phyloP scores from a whole-genome alignment of 2,888 invertebrate genomes.

The Carabus problematicus region DNA sequence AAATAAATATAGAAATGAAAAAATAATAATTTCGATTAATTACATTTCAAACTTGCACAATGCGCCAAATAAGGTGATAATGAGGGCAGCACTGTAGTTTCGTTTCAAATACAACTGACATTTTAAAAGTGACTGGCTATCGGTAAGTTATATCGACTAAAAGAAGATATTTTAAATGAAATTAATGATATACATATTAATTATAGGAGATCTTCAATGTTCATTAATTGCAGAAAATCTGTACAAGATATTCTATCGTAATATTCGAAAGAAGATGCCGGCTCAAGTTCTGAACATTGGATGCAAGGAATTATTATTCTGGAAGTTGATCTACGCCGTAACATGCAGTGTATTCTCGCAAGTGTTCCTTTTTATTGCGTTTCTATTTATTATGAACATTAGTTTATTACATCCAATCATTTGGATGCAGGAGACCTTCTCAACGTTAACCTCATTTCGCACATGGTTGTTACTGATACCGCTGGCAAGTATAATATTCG shows the following conservation, averaged over 20 bases:
- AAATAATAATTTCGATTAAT: neutral
- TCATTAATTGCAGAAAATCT: too few relatives aligned
- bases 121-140: conserved; percentile 12
- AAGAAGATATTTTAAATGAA: too few relatives aligned
- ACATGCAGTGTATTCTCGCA: conserved; percentile 55
- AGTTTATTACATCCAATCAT: conserved; percentile 68
- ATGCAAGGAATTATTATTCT: conserved; percentile 65
- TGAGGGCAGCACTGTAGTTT: neutral
- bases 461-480: conserved; percentile 73
- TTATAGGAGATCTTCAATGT: too few relatives aligned
- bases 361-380: conserved; percentile 52
- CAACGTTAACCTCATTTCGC: conserved; percentile 66
- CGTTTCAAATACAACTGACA: conserved; percentile 12
- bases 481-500: conserved; percentile 68
- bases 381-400: conserved; percentile 65
- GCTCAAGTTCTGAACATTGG: conserved; percentile 55
- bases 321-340: conserved; percentile 64
- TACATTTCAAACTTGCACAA: neutral
- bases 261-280: too few relatives aligned
- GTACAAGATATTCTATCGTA: too few relatives aligned
- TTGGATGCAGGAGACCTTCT: conserved; percentile 70
- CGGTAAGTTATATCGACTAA: conserved; percentile 16
- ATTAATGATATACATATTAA: too few relatives aligned
- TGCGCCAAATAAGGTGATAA: neutral
- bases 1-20: conserved; percentile 25